Conservation (phyloP, 2,113 vertebrate species). For the Sylvietta virens region DNA sequence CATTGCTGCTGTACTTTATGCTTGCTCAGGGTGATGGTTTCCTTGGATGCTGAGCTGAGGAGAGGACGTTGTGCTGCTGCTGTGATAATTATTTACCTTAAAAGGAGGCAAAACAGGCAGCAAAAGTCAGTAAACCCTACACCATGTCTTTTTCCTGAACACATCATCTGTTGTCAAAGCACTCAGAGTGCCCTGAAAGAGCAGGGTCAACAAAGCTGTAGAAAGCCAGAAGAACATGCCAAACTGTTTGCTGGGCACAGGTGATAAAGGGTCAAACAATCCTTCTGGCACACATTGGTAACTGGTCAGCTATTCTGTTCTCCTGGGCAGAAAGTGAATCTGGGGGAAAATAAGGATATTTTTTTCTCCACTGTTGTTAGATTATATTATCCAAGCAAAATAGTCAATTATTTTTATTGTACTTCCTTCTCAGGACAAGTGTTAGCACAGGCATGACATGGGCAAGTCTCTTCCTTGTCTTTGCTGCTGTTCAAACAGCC, state of each 20-base stretch:
- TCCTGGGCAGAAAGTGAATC: background rate
- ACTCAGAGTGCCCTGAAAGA: background rate
- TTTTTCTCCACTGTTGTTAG: rapidly evolving
- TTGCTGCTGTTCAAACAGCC: background rate
- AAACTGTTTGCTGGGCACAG: background rate
- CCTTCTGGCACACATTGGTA: background rate
- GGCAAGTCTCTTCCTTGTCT: background rate
- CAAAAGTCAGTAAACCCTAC: background rate
- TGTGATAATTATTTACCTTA: background rate
- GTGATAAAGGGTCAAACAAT: rapidly evolving
- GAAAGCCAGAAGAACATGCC: background rate
- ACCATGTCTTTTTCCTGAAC: background rate
- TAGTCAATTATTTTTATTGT: background rate
- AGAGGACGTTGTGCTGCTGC: background rate
- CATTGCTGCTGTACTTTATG: background rate
- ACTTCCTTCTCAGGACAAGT: background rate
- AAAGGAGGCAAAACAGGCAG: background rate
- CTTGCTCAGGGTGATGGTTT: background rate
- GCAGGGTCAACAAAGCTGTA: background rate
- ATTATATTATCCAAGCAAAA: background rate
- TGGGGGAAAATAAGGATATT: background rate
- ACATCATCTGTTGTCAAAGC: background rate
- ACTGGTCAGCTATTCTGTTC: background rate
- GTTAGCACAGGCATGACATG: background rate
- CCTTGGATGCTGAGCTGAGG: background rate